Conservation (phyloP, 2,888 invertebrate species). For the Eilema depressum region DNA sequence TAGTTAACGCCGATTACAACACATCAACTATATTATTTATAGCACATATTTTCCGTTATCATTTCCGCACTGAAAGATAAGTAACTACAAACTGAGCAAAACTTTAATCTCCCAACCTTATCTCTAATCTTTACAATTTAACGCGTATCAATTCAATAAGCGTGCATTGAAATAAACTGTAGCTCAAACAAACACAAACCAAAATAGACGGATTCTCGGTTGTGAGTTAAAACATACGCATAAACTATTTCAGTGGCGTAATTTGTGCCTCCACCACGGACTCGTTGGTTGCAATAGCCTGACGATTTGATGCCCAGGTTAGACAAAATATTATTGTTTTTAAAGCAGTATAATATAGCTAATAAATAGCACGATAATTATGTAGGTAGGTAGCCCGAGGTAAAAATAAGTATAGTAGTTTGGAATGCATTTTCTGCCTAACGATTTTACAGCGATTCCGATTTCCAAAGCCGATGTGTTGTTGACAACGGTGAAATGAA, state of each 20-base stretch:
- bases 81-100: neutral
- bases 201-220: slow-evolving; percentile 23
- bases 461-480: no score
- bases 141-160: slow-evolving; percentile 1
- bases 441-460: no score
- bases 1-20: neutral
- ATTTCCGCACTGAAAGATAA: slow-evolving; percentile 9
- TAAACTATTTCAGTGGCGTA: slow-evolving; percentile 4
- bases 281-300: neutral
- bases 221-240: slow-evolving; percentile 7
- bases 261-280: neutral
- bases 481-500: no score
- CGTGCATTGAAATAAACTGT: slow-evolving; percentile 2
- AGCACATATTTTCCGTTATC: slow-evolving; percentile 2
- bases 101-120: slow-evolving; percentile 5
- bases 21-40: slow-evolving; percentile 2
- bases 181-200: slow-evolving; percentile 29
- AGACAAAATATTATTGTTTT: neutral
- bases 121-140: slow-evolving; percentile 2
- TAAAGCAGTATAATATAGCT: no score
- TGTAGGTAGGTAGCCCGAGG: no score
- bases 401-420: no score
- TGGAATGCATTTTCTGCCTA: no score
- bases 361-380: no score
- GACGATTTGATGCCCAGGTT: neutral